phyloP scores from a whole-genome alignment of 2,888 invertebrate genomes.

The Halictus ligatus region DNA sequence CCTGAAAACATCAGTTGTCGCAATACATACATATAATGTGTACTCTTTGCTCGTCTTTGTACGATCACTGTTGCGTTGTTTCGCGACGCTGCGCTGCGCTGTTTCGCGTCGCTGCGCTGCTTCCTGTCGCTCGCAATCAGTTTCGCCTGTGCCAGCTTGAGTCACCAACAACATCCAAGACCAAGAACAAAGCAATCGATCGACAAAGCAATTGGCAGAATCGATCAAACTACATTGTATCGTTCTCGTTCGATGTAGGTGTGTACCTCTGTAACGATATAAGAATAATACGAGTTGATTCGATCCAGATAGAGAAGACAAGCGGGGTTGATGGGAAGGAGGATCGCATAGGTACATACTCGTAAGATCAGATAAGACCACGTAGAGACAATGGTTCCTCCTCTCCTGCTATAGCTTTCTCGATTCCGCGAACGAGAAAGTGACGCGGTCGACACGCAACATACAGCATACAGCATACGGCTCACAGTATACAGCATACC shows the following conservation, averaged over 20 bases:
- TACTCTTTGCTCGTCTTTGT: constrained; percentile 65
- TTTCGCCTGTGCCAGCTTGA: constrained; percentile 60
- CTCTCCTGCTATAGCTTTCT: constrained; percentile 25
- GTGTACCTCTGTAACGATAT: neutral
- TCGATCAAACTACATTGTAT: neutral
- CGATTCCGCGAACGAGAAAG: neutral
- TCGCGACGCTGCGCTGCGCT: neutral
- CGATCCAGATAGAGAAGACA: neutral
- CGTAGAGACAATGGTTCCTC: constrained; percentile 9
- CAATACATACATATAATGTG: constrained; percentile 46
- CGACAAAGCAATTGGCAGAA: neutral
- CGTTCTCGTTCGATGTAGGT: neutral
- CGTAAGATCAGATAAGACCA: neutral
- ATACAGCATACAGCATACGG: neutral
- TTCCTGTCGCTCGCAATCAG: constrained; percentile 67
- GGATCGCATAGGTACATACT: neutral
- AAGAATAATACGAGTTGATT: neutral
- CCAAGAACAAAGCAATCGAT: constrained; percentile 9
- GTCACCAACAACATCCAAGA: constrained; percentile 42
- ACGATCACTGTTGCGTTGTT: constrained; percentile 68
- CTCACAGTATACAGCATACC: neutral
- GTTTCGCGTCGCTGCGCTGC: constrained; percentile 22
- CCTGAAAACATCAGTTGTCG: constrained; percentile 50
- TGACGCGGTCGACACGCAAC: neutral
- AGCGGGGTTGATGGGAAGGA: constrained; percentile 20